Base-by-base conservation (phyloP, 2,797 vertebrate species). In the Gallirallus australis region DNA sequence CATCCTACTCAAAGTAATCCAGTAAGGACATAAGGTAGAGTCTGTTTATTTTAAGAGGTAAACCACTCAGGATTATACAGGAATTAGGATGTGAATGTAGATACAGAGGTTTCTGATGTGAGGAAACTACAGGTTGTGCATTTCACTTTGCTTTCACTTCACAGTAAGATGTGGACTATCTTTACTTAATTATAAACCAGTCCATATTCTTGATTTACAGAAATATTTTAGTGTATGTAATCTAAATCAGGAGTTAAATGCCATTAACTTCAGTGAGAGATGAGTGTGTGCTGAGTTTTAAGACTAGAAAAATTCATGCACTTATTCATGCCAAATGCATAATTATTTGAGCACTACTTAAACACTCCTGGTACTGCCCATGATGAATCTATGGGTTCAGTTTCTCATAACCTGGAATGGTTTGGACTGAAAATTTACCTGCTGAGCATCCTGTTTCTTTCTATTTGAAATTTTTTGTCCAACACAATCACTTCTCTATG, bases 1-100 rank as follows among this genome's bases (percentile, higher is more conserved):
- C 93, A 97, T 97, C 96, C 94, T 97, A 95, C 94, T 97, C 88
- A 72, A 35, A 94, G 81, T 97, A 97, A 97, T 95, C 82, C 95
- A 96, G 65, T 97, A 96, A 97, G 70, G 94, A 96, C 96, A 76
- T 96, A 96, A 97, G 94, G 94, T 96, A 96, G 91, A 96, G 91
- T 86, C 94, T 95, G 95, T 96, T 97, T 97, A 97, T 96, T 94
- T 96, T 93, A 96, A 94, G 93, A 91, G 90, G 89, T 95, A 96
- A 96, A 96, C 91, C 95, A 96, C 93, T 96, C 94, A 90, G 91
- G 88, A 94, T 96, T 96, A 93, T 61, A 82, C 30, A 84, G 87
- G 91, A 96, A 94, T 96, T 95, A 95, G 94, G 91, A 90, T 90
- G 77, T 94, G n/a, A 60, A 86, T 82, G 64, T 40, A 84, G 84